Base-by-base conservation (phyloP, 1,140 invertebrate genomes). In the Galleria mellonella region DNA sequence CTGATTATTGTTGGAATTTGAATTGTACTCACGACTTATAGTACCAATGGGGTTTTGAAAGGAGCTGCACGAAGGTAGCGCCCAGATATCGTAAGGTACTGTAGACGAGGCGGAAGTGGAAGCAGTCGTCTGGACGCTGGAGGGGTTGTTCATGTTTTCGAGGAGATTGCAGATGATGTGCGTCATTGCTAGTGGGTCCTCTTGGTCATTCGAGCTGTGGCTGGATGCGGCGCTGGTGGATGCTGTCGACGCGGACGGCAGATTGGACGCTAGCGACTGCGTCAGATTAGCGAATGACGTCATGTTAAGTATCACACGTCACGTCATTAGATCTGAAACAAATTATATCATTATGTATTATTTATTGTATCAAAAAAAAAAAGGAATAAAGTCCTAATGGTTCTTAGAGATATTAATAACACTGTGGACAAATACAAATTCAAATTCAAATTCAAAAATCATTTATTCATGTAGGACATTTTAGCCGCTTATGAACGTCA, bases 141-240 rank as follows among this genome's bases (percentile, higher is more conserved):
- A 42, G 7, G 71, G 68, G 30, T 69, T 72, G 38, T 71, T 74
- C 73, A 85, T 84, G 48, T 71, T 79, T 15, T 86, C 83, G 6
- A 87, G 54, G 9, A 87, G 66, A 45, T 82, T 85, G 44, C 79
- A 81, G 30, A 86, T 67, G 50, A 83, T 66, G 43, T 82, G 72
- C n/a, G 74, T 68, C 79, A 86, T 83, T 9, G 57, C 66, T 9
- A 77, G 52, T 15, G 72, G 52, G n/a, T 72, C 67, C 29, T 79
- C 75, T n/a, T 56, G 67, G 37, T 72, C 64, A 39, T 41, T 58
- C 23, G 67, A 53, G 32, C 45, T 50, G 47, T 66, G 62, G 45
- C 46, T 57, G 5, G 65, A 48, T 9, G 40, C 15, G 28, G 27
- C 43, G 43, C 65, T 56, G 28, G 59, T 55, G 27, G 60, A 52